These are phyloP conservation scores for Iphiclides podalirius DNA, from an alignment of 2,888 invertebrate genomes.

Conservation along the genomic window DNA sequence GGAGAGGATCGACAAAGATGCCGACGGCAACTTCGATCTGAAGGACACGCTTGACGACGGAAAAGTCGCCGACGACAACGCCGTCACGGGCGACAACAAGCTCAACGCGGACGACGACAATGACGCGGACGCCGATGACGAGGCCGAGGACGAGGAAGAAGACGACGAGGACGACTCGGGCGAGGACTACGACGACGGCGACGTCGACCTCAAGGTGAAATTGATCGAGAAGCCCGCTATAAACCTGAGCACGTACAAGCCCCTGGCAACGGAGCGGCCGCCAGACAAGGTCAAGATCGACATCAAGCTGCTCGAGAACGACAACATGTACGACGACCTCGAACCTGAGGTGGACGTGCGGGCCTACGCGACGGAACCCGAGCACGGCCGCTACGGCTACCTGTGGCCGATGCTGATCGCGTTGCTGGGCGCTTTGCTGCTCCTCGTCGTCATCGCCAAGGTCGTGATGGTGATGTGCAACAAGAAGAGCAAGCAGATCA, in stretches of 20 bases:
- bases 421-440: constrained; percentile 76
- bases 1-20: constrained; percentile 66
- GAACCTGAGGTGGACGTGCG: constrained; percentile 52
- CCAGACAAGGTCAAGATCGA: constrained; percentile 50
- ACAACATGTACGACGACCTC: constrained; percentile 47
- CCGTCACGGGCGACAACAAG: constrained; percentile 45
- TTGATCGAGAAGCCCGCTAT: constrained; percentile 51
- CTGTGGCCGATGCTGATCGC: constrained; percentile 81
- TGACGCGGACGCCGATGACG: constrained; percentile 56
- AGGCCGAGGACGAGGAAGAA: constrained; percentile 55
- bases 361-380: constrained; percentile 55
- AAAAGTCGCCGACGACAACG: constrained; percentile 53
- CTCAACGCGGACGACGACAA: constrained; percentile 54
- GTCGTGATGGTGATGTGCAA: constrained; percentile 66
- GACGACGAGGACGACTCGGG: constrained; percentile 57
- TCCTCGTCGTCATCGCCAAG: constrained; percentile 76
- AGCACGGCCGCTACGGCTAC: constrained; percentile 73
- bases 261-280: constrained; percentile 27
- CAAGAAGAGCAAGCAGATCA: constrained; percentile 57
- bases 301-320: constrained; percentile 59
- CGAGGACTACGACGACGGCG: constrained; percentile 55
- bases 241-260: constrained; percentile 28
- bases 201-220: constrained; percentile 63
- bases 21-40: constrained; percentile 61
- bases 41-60: constrained; percentile 67